A percentile compares a stretch with the other conserved stretches of the same genome.
These are phyloP conservation scores for Cheilosia urbana DNA, from an alignment of 2,888 invertebrate species.

Conservation along the genomic window DNA sequence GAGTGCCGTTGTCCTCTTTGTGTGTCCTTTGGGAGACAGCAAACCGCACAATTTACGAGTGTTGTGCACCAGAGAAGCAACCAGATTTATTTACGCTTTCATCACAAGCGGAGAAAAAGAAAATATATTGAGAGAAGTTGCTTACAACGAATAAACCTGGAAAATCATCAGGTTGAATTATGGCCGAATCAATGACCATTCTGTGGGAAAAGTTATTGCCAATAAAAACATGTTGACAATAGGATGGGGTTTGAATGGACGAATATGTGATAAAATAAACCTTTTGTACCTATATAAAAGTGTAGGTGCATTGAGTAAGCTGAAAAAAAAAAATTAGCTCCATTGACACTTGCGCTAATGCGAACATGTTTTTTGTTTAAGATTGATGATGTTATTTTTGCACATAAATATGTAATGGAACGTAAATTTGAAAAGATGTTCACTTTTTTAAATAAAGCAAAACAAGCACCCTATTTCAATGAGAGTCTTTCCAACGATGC, in stretches of 20 bases:
- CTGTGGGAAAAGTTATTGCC: slow-evolving; percentile 68
- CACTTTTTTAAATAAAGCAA: neutral
- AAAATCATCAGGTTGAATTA: slow-evolving; percentile 74
- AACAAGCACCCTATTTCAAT: neutral
- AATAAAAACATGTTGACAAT: slow-evolving; percentile 71
- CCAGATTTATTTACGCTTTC: slow-evolving; percentile 80
- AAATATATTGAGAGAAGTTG: slow-evolving; percentile 59
- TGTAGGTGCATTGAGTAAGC: slow-evolving; percentile 23
- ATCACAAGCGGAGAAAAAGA: slow-evolving; percentile 49
- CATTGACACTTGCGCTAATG: slow-evolving; percentile 41
- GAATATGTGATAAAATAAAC: slow-evolving; percentile 60
- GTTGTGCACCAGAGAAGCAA: slow-evolving; percentile 60
- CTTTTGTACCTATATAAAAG: slow-evolving; percentile 50
- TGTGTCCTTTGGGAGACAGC: slow-evolving; percentile 65
- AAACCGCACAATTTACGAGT: slow-evolving; percentile 80
- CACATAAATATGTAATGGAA: neutral
- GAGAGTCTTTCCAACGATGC: too few species aligned
- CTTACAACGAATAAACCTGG: slow-evolving; percentile 70
- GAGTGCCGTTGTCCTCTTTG: slow-evolving; percentile 59
- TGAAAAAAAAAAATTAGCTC: slow-evolving; percentile 28
- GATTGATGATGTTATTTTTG: slow-evolving; percentile 8
- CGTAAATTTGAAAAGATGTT: neutral
- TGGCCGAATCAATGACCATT: slow-evolving; percentile 70
- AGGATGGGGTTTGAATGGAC: slow-evolving; percentile 23
- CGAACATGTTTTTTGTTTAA: slow-evolving; percentile 1